Conservation (phyloP, 2,888 invertebrate genomes). For the Zhengitettix transpicula region DNA sequence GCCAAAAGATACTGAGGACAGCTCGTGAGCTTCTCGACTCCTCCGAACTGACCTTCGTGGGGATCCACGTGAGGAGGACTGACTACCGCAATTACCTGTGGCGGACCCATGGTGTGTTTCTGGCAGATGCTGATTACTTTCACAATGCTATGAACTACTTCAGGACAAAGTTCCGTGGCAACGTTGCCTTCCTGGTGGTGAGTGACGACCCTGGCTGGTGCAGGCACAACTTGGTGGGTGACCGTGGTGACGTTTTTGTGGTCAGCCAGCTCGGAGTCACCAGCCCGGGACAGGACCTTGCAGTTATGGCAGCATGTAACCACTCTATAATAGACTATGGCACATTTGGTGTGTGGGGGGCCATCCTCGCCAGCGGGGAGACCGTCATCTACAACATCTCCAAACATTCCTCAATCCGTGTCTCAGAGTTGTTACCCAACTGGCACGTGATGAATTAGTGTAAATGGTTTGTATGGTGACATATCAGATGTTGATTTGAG, state of each 20-base stretch:
- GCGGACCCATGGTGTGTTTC: conserved; percentile 28
- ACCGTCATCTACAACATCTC: conserved; percentile 29
- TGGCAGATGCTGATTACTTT: conserved; percentile 27
- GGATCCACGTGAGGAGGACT: conserved; percentile 37
- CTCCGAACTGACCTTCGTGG: conserved; percentile 28
- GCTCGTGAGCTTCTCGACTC: conserved; percentile 18
- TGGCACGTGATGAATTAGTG: conserved; percentile 23
- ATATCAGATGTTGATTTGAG: no score
- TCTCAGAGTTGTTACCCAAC: conserved; percentile 27
- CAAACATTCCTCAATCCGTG: conserved; percentile 24
- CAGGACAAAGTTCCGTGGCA: conserved; percentile 23
- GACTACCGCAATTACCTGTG: conserved; percentile 37
- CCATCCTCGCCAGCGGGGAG: conserved; percentile 31
- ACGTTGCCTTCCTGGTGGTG: conserved; percentile 27
- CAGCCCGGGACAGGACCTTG: conserved; percentile 28
- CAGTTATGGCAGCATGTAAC: conserved; percentile 31
- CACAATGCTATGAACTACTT: conserved; percentile 28
- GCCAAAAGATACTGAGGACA: conserved; percentile 27
- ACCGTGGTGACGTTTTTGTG: conserved; percentile 24
- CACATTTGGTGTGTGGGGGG: conserved; percentile 34
- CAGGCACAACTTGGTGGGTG: conserved; percentile 20
- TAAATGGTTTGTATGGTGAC: background rate
- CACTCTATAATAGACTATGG: conserved; percentile 36
- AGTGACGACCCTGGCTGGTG: conserved; percentile 34
- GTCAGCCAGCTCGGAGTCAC: conserved; percentile 21